Conservation (phyloP, 2,888 invertebrate species). For the Ormyrus thymus region DNA sequence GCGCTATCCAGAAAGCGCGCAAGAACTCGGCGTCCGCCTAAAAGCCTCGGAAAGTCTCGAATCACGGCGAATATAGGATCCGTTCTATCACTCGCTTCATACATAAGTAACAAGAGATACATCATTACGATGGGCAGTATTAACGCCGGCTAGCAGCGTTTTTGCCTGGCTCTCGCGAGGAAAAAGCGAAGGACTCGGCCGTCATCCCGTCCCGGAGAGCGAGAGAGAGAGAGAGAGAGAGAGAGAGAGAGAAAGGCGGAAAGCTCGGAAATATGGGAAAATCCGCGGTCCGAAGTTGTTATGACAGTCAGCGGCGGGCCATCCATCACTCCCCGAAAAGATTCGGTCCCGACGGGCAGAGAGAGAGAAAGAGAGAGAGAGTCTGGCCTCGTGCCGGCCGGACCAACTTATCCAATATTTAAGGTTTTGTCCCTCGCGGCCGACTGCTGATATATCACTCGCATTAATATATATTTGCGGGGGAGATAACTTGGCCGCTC, state of each 20-base stretch:
- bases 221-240: constrained; percentile 22
- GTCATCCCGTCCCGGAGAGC: not conserved
- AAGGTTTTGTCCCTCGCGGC: constrained; percentile 74
- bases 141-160: constrained; percentile 11
- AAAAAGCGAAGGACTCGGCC: not conserved
- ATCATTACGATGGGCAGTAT: constrained; percentile 45
- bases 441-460: constrained; percentile 72
- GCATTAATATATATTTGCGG: constrained; percentile 75
- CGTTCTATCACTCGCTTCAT: constrained; percentile 34
- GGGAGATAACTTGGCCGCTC: constrained; percentile 67
- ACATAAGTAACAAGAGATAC: constrained; percentile 54
- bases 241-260: not conserved
- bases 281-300: constrained; percentile 67
- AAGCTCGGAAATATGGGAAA: constrained; percentile 29
- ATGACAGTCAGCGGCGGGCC: constrained; percentile 73
- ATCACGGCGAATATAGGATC: constrained; percentile 37
- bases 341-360: constrained; percentile 72
- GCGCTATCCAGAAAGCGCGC: not conserved
- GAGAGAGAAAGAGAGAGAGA: not conserved
- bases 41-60: constrained; percentile 46
- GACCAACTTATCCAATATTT: constrained; percentile 75
- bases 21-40: constrained; percentile 15
- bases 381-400: constrained; percentile 57
- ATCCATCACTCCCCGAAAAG: constrained; percentile 70
- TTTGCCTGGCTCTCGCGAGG: constrained; percentile 10